phyloP scores from a whole-genome alignment of 2,888 invertebrate genomes.

The Acanthococcus lagerstroemiae region DNA sequence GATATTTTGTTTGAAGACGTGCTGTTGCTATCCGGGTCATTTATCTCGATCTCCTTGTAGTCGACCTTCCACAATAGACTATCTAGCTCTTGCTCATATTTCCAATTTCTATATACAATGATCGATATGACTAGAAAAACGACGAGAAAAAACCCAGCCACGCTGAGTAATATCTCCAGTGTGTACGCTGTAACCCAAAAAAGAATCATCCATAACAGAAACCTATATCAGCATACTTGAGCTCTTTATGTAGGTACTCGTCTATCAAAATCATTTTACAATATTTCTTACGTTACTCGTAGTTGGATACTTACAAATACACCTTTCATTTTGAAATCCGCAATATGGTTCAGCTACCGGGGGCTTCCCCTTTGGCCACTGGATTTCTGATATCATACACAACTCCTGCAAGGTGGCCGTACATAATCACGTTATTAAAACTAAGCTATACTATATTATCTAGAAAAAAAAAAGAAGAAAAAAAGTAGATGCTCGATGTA shows the following conservation, averaged over 20 bases:
- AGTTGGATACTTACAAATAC: slow-evolving; percentile 73
- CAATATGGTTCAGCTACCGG: slow-evolving; percentile 79
- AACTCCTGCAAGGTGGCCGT: slow-evolving; percentile 62
- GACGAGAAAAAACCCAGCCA: slow-evolving; percentile 69
- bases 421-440: no score
- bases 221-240: no score
- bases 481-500: no score
- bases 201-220: no score
- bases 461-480: no score
- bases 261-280: not conserved
- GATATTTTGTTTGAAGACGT: slow-evolving; percentile 33
- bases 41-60: slow-evolving; percentile 74
- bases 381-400: slow-evolving; percentile 57
- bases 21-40: slow-evolving; percentile 44
- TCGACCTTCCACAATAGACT: slow-evolving; percentile 90
- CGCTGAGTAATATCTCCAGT: slow-evolving; percentile 71
- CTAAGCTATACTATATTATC: no score
- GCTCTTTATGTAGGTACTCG: not conserved
- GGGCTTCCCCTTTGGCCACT: slow-evolving; percentile 62
- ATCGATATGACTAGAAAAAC: slow-evolving; percentile 63
- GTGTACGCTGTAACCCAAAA: slow-evolving; percentile 57
- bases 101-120: slow-evolving; percentile 79
- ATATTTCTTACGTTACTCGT: no score
- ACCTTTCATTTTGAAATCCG: slow-evolving; percentile 83
- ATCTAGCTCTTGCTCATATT: slow-evolving; percentile 86